Evolutionary conservation across 2,113 vertebrate species (phyloP).

Genomic region (Amazona guildingii): DNA sequence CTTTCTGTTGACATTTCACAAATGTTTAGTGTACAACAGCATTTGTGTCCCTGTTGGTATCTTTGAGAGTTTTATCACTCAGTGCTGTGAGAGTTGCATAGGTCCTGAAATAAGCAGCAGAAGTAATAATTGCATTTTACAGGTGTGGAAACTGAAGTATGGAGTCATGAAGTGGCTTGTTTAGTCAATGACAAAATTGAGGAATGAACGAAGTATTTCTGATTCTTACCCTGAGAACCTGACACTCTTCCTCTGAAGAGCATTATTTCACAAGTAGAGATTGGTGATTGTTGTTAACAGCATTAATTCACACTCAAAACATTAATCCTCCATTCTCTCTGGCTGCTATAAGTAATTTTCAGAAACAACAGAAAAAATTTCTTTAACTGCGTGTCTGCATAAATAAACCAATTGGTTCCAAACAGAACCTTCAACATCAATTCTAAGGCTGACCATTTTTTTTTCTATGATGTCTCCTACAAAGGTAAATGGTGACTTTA

Average conservation of each 20-base stretch:
- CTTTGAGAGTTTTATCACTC: not conserved
- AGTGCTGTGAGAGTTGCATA: not conserved
- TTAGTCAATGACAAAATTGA: not conserved
- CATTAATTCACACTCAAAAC: not conserved
- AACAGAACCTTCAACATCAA: not conserved
- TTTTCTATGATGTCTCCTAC: not conserved
- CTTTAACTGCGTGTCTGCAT: not conserved
- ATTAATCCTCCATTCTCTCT: not conserved
- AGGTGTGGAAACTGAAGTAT: not conserved
- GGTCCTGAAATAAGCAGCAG: not conserved
- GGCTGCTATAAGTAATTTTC: not conserved
- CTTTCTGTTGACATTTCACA: not conserved
- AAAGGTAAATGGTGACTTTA: not conserved
- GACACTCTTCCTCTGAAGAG: not conserved
- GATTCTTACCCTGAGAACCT: not conserved
- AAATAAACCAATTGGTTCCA: not conserved
- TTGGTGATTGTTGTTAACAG: not conserved
- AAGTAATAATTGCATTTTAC: not conserved
- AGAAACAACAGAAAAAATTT: not conserved
- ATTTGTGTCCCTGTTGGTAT: not conserved
- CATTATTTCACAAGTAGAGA: not conserved
- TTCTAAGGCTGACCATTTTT: not conserved
- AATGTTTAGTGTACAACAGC: not conserved
- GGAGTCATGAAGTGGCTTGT: not conserved
- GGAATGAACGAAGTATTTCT: not conserved